Base-by-base conservation (phyloP, 1,140 invertebrate genomes). In the Panulirus ornatus region DNA sequence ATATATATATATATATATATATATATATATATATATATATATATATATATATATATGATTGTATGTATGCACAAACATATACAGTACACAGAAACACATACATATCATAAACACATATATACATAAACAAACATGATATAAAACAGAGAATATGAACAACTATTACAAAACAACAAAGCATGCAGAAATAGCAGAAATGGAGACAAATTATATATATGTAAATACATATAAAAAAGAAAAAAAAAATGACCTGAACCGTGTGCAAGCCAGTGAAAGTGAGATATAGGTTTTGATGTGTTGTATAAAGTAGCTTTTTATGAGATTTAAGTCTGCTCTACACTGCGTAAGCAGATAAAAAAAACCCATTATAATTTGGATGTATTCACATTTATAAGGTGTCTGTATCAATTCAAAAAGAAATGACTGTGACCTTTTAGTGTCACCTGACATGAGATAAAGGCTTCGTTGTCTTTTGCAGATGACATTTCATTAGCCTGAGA, bases 201-300 rank as follows among this genome's bases (percentile, higher is more conserved):
- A 81, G 36, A 81, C 47, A 81, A 81, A 6, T 76, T n/a, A n/a
- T n/a, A n/a, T n/a, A n/a, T 11, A 76, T 42, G 22, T 22, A 47
- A 47, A 44, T n/a, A n/a, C 36, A 76, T 42, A 34, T 22, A 47
- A 47, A 44, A 63, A 34, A 54, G 14, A 22, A 47, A 40, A 84
- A 73, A 40, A 85, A 75, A 85, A 36, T 8, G 30, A n/a, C 38
- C 27, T 42, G 36, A 85, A 40, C 30, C 44, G 70, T 85, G 70
- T 75, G 70, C 58, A 85, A 47, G 66, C 42, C 70, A 73, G 63
- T 84, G 66, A 84, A 85, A 75, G 83, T 70, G 83, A 84, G 83
- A 84, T 73, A 73, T 70, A 75, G 66, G 42, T 73, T 44, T 51
- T 84, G 70, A 84, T 22, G 38, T 73, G 11, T 54, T 73, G n/a